Conservation (phyloP, 2,888 invertebrate species). For the Calliphora vomitoria region DNA sequence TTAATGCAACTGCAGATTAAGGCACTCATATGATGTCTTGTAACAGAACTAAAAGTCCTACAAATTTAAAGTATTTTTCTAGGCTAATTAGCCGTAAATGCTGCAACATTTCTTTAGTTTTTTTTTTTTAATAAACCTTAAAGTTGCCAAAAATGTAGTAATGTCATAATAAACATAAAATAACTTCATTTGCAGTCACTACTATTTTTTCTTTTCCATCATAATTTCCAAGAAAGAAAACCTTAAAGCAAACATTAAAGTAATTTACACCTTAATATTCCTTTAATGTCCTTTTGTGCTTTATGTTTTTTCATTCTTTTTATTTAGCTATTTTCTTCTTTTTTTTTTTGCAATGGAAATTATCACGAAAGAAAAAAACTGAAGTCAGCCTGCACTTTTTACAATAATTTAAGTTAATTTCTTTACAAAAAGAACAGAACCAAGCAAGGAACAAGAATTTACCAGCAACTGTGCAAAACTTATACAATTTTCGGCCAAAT, state of each 20-base stretch:
- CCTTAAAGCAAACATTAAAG: slow-evolving; percentile 34
- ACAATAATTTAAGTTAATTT: slow-evolving; percentile 65
- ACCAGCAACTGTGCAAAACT: slow-evolving; percentile 56
- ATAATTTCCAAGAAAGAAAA: slow-evolving; percentile 12
- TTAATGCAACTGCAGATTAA: no score
- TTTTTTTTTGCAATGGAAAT: background rate
- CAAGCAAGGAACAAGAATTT: background rate
- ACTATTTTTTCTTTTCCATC: background rate
- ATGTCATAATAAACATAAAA: background rate
- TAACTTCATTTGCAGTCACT: background rate
- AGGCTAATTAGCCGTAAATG: no score
- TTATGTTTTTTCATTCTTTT: background rate
- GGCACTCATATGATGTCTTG: no score
- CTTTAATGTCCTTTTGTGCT: slow-evolving; percentile 34
- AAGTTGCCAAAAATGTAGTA: no score
- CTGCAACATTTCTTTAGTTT: no score
- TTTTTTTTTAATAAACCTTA: background rate
- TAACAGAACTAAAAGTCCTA: no score
- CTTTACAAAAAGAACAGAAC: slow-evolving; percentile 22
- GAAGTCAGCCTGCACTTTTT: slow-evolving; percentile 35
- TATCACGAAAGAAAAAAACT: background rate
- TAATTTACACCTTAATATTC: slow-evolving; percentile 52
- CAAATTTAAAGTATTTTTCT: no score
- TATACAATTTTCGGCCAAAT: slow-evolving; percentile 59
- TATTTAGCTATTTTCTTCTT: no score